These are phyloP conservation scores for Oasisia sp. DNA, from an alignment of 2,888 invertebrate species.

Conservation along the genomic window DNA sequence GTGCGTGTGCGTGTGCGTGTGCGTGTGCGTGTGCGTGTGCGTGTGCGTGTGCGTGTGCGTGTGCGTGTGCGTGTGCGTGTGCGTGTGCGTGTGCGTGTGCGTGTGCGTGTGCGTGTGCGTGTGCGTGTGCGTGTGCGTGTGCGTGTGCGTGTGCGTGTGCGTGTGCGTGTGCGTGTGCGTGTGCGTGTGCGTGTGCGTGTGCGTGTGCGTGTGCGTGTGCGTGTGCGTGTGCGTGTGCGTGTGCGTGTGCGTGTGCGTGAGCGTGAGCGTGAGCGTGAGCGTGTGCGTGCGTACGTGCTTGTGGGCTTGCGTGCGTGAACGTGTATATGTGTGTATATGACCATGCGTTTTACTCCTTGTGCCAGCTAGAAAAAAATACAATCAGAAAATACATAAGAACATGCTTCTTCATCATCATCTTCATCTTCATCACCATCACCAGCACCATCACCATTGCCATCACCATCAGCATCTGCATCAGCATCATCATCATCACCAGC, in stretches of 20 bases:
- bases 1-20: too few relatives aligned
- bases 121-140: not conserved
- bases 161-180: constrained; percentile 6
- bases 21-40: too few relatives aligned
- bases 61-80: constrained; percentile 17
- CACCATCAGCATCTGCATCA: too few relatives aligned
- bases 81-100: constrained; percentile 14
- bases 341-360: not conserved
- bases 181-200: constrained; percentile 18
- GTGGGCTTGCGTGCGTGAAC: too few relatives aligned
- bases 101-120: not conserved
- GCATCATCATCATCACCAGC: too few relatives aligned
- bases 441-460: too few relatives aligned
- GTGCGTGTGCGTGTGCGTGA: not conserved
- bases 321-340: too few relatives aligned
- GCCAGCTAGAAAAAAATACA: too few relatives aligned
- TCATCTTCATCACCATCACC: too few relatives aligned
- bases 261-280: not conserved
- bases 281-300: not conserved
- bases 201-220: not conserved
- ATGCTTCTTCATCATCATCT: too few relatives aligned
- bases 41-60: not conserved
- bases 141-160: constrained; percentile 1
- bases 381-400: too few relatives aligned
- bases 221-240: not conserved